Percentiles rank a stretch among this genome's conserved stretches.
Conservation (phyloP, 2,888 invertebrate species). For the Erynnis tages region DNA sequence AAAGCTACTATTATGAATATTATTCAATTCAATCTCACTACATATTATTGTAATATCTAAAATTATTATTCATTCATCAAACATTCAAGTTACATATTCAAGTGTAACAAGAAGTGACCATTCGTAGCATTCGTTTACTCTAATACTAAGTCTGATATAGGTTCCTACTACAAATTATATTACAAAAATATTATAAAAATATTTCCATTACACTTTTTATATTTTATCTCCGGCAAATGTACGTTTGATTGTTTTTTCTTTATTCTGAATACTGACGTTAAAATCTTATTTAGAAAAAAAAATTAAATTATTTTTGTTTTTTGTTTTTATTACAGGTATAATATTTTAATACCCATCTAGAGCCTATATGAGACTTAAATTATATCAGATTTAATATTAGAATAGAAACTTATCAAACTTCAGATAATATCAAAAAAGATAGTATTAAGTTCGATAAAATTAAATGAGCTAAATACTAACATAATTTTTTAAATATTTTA, state of each 20-base stretch:
- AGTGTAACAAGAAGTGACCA: conserved; percentile 54
- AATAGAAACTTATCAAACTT: conserved; percentile 39
- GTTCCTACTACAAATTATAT: not conserved
- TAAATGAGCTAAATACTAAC: no score
- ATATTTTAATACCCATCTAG: no score
- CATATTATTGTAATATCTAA: not conserved
- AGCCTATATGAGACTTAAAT: no score
- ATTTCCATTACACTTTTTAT: no score
- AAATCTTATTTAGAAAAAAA: no score
- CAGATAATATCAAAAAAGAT: conserved; percentile 49
- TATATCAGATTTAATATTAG: not conserved
- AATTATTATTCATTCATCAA: conserved; percentile 36
- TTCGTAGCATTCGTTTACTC: conserved; percentile 15
- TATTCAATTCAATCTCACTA: not conserved
- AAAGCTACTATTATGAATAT: not conserved
- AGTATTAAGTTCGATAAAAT: conserved; percentile 51
- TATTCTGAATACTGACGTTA: no score
- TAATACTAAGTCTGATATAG: conserved; percentile 19
- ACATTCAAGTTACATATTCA: conserved; percentile 52
- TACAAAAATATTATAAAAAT: no score
- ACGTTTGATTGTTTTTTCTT: no score
- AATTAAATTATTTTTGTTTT: no score
- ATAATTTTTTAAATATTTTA: no score
- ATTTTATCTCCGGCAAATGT: no score
- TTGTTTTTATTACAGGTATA: no score